Evolutionary conservation across 2,888 invertebrate species (phyloP).

Genomic region (Drosophila eohydei): DNA sequence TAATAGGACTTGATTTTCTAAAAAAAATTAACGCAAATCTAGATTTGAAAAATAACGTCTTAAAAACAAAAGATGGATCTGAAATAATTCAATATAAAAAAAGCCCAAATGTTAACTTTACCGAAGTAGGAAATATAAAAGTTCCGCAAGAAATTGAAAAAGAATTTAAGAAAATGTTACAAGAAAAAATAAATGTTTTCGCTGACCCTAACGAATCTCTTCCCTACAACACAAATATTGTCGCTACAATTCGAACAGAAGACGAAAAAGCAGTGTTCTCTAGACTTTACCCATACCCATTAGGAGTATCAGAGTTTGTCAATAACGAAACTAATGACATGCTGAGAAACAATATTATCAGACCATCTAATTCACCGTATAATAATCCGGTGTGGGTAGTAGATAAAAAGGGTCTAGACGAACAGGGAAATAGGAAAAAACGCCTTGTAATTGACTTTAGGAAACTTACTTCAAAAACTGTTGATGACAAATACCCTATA

Average conservation of each 20-base stretch:
- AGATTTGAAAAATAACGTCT: background rate
- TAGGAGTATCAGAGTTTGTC: background rate
- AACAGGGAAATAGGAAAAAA: background rate
- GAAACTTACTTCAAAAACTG: background rate
- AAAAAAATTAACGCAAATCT: background rate
- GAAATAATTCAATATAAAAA: slow-evolving; percentile 1
- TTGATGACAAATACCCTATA: background rate
- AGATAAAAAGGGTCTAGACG: background rate
- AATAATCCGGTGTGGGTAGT: slow-evolving; percentile 1
- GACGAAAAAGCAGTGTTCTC: background rate
- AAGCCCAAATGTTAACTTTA: background rate
- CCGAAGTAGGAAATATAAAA: background rate
- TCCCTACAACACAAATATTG: background rate
- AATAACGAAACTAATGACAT: background rate
- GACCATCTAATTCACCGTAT: background rate
- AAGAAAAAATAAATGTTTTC: background rate
- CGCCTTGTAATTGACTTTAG: slow-evolving; percentile 1
- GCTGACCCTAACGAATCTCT: background rate
- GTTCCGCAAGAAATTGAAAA: background rate
- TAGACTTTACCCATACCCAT: background rate
- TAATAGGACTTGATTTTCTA: background rate
- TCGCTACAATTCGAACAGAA: background rate
- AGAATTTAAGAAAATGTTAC: background rate
- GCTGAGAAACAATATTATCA: background rate
- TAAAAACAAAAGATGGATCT: background rate